phyloP scores from a whole-genome alignment of 2,888 invertebrate genomes.

The Sabatieria punctata region DNA sequence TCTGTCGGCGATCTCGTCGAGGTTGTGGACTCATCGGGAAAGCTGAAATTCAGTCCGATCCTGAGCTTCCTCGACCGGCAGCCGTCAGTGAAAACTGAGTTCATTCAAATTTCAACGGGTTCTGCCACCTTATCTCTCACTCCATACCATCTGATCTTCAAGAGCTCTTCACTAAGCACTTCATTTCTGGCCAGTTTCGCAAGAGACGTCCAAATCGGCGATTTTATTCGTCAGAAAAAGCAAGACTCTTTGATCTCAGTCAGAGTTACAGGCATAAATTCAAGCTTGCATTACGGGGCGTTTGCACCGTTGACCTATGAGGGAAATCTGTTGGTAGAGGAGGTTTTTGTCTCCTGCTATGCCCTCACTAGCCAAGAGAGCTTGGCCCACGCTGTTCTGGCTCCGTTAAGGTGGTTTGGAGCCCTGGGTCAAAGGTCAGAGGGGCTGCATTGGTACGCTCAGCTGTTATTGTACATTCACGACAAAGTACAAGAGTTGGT shows the following conservation, averaged over 20 bases:
- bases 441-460: no score
- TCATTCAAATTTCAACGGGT: background rate
- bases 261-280: background rate
- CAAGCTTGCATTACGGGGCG: no score
- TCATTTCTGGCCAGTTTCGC: background rate
- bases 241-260: background rate
- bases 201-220: background rate
- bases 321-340: slow-evolving; percentile 75
- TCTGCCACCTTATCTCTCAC: background rate
- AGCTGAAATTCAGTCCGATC: background rate
- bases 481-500: no score
- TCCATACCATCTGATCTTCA: background rate
- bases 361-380: slow-evolving; percentile 68
- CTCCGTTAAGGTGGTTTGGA: slow-evolving; percentile 49
- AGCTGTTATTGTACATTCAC: no score
- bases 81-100: background rate
- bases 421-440: no score
- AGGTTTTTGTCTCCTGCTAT: slow-evolving; percentile 82
- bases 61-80: background rate
- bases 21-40: slow-evolving; percentile 43
- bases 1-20: slow-evolving; percentile 60
- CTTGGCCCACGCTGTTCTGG: slow-evolving; percentile 67
- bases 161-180: no score
- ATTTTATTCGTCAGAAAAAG: no score
- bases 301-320: slow-evolving; percentile 70